Percentiles rank a stretch among this genome's conserved stretches.
Evolutionary conservation across 1,140 invertebrate genomes (phyloP).

Genomic region (Leucophenga varia): DNA sequence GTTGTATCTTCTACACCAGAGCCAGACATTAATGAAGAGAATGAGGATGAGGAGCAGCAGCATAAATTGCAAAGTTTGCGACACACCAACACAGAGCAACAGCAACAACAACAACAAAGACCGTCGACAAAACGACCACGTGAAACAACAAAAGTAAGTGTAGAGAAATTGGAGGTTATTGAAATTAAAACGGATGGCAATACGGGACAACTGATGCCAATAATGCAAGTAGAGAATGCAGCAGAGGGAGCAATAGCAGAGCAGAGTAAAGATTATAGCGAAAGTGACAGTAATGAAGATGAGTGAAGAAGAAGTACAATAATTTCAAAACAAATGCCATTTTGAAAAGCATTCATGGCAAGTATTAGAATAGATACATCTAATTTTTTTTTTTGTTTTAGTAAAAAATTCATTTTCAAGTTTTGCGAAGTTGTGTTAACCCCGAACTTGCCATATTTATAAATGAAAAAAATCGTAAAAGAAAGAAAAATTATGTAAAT

Average conservation of each 20-base stretch:
- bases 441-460: conserved; percentile 45
- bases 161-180: conserved; percentile 52
- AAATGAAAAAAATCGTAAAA: no score
- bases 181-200: conserved; percentile 51
- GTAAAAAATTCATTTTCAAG: no score
- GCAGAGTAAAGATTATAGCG: background rate
- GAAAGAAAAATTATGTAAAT: no score
- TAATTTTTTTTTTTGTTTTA: no score
- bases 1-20: conserved; percentile 17
- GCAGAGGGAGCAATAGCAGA: conserved; percentile 10
- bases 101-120: conserved; percentile 14
- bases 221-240: background rate
- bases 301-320: no score
- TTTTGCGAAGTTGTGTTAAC: conserved; percentile 1
- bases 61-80: conserved; percentile 34
- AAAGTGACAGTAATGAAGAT: no score
- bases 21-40: conserved; percentile 14
- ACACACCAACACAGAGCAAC: conserved; percentile 27
- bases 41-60: conserved; percentile 16
- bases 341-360: no score
- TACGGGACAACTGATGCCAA: conserved; percentile 49
- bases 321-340: no score
- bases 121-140: background rate
- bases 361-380: conserved; percentile 5
- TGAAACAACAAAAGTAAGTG: conserved; percentile 39